A percentile compares a stretch with the other conserved stretches of the same genome.
These are phyloP conservation scores for Strigamia maritima DNA, from an alignment of 2,888 invertebrate species.

Conservation along the genomic window DNA sequence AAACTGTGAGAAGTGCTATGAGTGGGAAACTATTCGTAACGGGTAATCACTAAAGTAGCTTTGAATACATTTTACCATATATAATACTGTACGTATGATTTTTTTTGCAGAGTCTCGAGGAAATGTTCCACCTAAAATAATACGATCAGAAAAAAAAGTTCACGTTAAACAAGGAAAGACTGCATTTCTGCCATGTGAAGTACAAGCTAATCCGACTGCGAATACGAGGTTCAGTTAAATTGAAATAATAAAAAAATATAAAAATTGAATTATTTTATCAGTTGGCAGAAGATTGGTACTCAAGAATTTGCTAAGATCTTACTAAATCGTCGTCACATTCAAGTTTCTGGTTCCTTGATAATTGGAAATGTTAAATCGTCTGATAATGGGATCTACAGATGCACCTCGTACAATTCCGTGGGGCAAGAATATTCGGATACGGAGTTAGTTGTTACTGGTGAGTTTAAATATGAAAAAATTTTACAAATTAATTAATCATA, in stretches of 20 bases:
- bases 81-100: no score
- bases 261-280: no score
- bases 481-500: not conserved
- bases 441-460: not conserved
- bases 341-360: conserved; percentile 1
- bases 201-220: conserved; percentile 4
- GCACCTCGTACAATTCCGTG: not conserved
- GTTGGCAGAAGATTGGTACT: not conserved
- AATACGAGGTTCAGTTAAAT: not conserved
- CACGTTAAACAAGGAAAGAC: not conserved
- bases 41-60: not conserved
- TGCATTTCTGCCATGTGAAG: conserved; percentile 11
- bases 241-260: not conserved
- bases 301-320: no score
- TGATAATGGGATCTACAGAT: conserved; percentile 20
- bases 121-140: conserved; percentile 3
- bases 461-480: not conserved
- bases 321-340: no score
- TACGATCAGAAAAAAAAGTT: not conserved
- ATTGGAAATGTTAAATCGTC: not conserved
- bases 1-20: not conserved
- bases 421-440: conserved; percentile 17
- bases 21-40: conserved; percentile 30
- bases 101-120: not conserved
- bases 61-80: no score